These are phyloP conservation scores for Nesospiza acunhae DNA, from an alignment of 2,113 vertebrate species.

Conservation along the genomic window DNA sequence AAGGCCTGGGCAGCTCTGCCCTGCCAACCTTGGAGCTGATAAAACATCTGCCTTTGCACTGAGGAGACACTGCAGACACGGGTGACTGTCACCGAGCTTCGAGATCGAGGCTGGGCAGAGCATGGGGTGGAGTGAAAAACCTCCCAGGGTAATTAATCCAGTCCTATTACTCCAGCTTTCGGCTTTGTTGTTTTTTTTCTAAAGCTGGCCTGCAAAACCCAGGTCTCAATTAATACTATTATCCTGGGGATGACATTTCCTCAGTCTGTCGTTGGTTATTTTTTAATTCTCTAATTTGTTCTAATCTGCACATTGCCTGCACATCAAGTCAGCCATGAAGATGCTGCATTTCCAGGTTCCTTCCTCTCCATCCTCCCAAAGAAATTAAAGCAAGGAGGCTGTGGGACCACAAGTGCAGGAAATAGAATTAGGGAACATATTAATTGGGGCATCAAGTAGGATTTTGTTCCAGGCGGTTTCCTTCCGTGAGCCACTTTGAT, in stretches of 20 bases:
- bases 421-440: conserved; percentile 87
- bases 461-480: conserved; percentile 85
- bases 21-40: background rate
- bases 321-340: conserved; percentile 82
- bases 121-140: background rate
- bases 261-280: conserved; percentile 74
- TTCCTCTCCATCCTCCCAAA: conserved; percentile 83
- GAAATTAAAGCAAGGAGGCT: conserved; percentile 83
- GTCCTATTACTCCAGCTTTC: conserved; percentile 11
- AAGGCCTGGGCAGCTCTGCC: background rate
- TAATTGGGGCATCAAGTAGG: conserved; percentile 87
- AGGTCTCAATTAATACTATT: conserved; percentile 83
- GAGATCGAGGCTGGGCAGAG: background rate
- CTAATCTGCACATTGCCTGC: conserved; percentile 82
- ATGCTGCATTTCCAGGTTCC: conserved; percentile 80
- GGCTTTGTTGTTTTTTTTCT: background rate
- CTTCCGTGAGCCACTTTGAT: conserved; percentile 84
- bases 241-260: conserved; percentile 82
- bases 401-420: conserved; percentile 81
- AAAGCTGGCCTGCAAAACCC: conserved; percentile 65
- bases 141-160: conserved; percentile 43
- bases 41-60: background rate
- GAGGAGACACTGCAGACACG: rapidly evolving
- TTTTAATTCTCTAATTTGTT: conserved; percentile 86
- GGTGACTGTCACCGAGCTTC: background rate